phyloP scores from a whole-genome alignment of 53 echinoderm and acorn worm species.

The Echinometra lucunter region DNA sequence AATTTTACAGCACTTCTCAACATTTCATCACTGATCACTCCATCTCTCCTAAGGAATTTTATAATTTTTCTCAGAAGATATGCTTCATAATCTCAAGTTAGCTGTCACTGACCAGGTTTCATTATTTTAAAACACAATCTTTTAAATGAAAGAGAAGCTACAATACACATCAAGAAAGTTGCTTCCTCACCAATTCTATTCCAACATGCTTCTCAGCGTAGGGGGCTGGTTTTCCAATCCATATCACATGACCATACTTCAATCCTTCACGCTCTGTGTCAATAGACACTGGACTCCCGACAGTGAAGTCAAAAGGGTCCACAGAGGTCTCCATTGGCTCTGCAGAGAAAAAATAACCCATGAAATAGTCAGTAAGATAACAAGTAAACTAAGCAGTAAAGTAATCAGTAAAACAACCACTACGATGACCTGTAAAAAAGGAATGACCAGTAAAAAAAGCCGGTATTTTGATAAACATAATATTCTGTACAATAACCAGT shows the following conservation, averaged over 20 bases:
- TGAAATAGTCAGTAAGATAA: not conserved
- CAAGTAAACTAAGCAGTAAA: not conserved
- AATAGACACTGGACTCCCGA: not conserved
- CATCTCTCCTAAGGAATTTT: no score
- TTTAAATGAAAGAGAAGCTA: no score
- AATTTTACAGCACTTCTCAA: no score
- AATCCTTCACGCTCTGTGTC: not conserved
- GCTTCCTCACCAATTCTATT: slow-evolving; percentile 23
- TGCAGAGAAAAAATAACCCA: not conserved
- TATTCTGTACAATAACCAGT: not conserved
- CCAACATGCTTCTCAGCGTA: not conserved
- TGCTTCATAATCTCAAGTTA: no score
- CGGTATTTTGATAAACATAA: no score
- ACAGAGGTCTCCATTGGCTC: not conserved
- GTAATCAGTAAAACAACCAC: not conserved
- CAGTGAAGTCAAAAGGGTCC: not conserved
- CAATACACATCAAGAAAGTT: not conserved
- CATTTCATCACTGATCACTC: no score
- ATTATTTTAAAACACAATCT: no score
- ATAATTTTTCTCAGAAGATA: no score
- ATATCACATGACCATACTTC: slow-evolving; percentile 13
- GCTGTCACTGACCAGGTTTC: no score
- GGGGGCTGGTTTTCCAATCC: not conserved
- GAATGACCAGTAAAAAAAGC: no score
- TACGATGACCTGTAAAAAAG: no score